phyloP scores from a whole-genome alignment of 2,113 vertebrate genomes.

The Dasyurus viverrinus region DNA sequence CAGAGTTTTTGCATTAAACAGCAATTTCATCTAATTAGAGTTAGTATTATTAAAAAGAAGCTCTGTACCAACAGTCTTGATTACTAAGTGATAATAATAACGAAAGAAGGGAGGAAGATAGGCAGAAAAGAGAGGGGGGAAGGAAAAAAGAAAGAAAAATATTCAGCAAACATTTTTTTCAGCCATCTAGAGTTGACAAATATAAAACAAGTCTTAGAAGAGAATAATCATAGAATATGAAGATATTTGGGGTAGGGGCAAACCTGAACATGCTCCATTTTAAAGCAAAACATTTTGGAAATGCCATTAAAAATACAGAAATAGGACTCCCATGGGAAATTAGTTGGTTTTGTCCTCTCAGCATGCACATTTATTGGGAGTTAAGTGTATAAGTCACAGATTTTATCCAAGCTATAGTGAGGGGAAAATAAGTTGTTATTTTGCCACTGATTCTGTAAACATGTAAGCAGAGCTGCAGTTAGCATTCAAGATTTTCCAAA shows the following conservation, averaged over 20 bases:
- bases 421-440: slow-evolving; percentile 2
- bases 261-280: slow-evolving; percentile 19
- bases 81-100: not conserved
- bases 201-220: slow-evolving; percentile 24
- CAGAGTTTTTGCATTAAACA: not conserved
- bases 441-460: not conserved
- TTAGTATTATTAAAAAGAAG: slow-evolving; percentile 49
- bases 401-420: not conserved
- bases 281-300: not conserved
- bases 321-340: not conserved
- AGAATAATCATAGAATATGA: slow-evolving; percentile 30
- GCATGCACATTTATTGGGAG: not conserved
- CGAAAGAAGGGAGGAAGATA: not conserved
- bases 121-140: not conserved
- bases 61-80: not conserved
- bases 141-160: not conserved
- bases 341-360: slow-evolving; percentile 33
- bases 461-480: not conserved
- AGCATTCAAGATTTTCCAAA: not conserved
- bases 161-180: not conserved
- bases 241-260: not conserved
- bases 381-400: slow-evolving; percentile 34
- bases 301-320: slow-evolving; percentile 46
- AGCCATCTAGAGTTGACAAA: slow-evolving; percentile 15
- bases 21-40: slow-evolving; percentile 35